phyloP scores from a whole-genome alignment of 1,140 invertebrate species.

The Plutomurus gul region DNA sequence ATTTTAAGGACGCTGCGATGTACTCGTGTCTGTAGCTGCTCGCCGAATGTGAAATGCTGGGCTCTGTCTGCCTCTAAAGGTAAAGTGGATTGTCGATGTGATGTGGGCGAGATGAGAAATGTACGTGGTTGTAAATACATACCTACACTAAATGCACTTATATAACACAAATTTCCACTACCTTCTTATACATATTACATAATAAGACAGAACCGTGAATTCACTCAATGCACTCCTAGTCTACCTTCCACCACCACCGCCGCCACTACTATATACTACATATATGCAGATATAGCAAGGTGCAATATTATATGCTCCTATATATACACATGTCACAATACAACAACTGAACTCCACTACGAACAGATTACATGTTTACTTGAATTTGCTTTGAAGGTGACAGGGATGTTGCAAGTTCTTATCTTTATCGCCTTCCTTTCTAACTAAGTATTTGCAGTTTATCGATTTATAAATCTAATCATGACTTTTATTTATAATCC shows the following conservation, averaged over 20 bases:
- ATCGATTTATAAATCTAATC: slow-evolving; percentile 12
- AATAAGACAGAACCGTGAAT: no score
- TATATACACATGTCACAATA: no score
- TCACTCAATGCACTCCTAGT: no score
- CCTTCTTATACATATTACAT: background rate
- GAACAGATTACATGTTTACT: no score
- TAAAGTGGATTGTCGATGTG: background rate
- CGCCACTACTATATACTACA: no score
- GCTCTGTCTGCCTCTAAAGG: background rate
- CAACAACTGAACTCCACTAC: no score
- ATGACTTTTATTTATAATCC: background rate
- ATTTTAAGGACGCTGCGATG: background rate
- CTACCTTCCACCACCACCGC: no score
- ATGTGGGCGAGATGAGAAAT: background rate
- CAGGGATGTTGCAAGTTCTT: background rate
- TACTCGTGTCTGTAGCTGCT: background rate
- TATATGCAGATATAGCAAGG: no score
- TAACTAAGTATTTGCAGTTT: background rate
- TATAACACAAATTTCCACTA: background rate
- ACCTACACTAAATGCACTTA: background rate
- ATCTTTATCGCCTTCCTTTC: background rate
- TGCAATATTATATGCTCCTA: no score
- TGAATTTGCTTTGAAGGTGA: no score
- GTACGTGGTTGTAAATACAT: background rate
- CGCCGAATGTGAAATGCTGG: background rate